Conservation (phyloP, 2,888 invertebrate genomes). For the Nezara viridula region DNA sequence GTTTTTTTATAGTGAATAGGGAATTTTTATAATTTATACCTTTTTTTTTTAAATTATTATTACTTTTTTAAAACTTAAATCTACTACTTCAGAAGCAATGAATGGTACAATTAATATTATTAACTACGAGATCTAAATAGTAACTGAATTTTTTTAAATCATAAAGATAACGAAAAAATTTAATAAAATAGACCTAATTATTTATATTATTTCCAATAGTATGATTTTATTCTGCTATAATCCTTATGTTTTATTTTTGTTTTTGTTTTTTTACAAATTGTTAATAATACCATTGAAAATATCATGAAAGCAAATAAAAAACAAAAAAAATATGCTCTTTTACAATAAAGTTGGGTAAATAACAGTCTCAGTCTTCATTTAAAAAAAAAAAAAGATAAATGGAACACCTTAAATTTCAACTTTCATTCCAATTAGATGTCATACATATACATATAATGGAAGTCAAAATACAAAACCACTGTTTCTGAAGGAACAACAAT, state of each 20-base stretch:
- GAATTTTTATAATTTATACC: not conserved
- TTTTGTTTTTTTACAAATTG: not conserved
- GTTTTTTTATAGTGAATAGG: not conserved
- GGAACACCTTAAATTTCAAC: slow-evolving; percentile 1
- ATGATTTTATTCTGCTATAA: not conserved
- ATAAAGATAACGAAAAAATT: not conserved
- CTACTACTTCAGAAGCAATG: slow-evolving; percentile 42
- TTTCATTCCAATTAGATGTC: not conserved
- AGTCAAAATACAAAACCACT: slow-evolving; percentile 50
- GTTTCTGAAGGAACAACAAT: slow-evolving; percentile 37
- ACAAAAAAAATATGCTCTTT: slow-evolving; percentile 43
- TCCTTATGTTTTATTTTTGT: not conserved
- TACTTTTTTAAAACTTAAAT: slow-evolving; percentile 28
- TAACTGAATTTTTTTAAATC: not conserved
- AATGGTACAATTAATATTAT: slow-evolving; percentile 31
- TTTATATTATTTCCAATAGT: slow-evolving; percentile 28
- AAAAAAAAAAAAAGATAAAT: slow-evolving; percentile 5
- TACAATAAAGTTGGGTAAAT: slow-evolving; percentile 45
- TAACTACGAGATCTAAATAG: slow-evolving; percentile 37
- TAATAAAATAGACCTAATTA: slow-evolving; percentile 18
- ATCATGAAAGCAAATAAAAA: not conserved
- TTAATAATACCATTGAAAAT: slow-evolving; percentile 37
- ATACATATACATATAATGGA: slow-evolving; percentile 48
- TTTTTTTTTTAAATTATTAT: not conserved
- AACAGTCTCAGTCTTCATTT: slow-evolving; percentile 44